Conservation (phyloP, 2,888 invertebrate genomes). For the Aspidapion aeneum region DNA sequence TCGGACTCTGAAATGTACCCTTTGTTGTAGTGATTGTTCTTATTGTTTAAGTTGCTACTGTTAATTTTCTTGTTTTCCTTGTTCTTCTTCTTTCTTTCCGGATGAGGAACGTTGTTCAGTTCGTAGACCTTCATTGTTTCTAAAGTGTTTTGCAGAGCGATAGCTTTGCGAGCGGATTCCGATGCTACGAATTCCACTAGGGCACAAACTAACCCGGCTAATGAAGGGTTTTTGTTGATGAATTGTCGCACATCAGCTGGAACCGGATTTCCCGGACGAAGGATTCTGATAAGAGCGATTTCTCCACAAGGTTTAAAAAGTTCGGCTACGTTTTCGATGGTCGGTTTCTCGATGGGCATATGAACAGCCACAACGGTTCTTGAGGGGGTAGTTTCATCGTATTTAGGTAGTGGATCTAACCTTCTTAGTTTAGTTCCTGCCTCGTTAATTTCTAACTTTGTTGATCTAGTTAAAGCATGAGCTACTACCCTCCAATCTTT, state of each 20-base stretch:
- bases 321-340: constrained; percentile 89
- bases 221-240: constrained; percentile 84
- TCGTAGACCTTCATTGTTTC: constrained; percentile 69
- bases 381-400: constrained; percentile 90
- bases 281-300: constrained; percentile 82
- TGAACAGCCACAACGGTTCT: constrained; percentile 86
- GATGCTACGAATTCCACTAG: constrained; percentile 88
- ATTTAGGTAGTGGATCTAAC: constrained; percentile 78
- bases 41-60: constrained; percentile 57
- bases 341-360: constrained; percentile 79
- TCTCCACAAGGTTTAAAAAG: constrained; percentile 86
- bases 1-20: constrained; percentile 37
- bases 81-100: constrained; percentile 70
- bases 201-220: constrained; percentile 83
- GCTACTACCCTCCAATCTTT: constrained; percentile 94
- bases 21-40: constrained; percentile 24
- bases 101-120: constrained; percentile 65
- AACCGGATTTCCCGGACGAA: constrained; percentile 85
- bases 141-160: constrained; percentile 61
- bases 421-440: constrained; percentile 87
- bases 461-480: constrained; percentile 73
- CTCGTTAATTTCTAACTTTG: constrained; percentile 84
- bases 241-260: constrained; percentile 90
- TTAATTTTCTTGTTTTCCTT: constrained; percentile 60
- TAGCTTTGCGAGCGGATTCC: constrained; percentile 79